Conservation (phyloP, 2,888 invertebrate genomes). For the Tenthredo livida region DNA sequence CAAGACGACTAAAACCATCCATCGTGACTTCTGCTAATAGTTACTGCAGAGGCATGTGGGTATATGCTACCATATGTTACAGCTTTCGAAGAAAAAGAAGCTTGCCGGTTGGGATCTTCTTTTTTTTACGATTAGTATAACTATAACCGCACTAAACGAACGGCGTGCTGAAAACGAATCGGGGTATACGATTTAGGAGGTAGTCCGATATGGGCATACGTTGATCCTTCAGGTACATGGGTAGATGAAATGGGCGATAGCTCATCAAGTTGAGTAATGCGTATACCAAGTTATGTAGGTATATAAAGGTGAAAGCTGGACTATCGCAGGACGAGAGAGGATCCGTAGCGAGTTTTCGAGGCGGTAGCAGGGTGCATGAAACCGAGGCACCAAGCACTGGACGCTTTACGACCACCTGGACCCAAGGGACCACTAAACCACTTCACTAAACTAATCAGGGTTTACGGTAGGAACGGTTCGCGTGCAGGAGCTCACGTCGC, state of each 20-base stretch:
- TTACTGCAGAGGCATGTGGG: too few relatives aligned
- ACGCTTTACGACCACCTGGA: conserved; percentile 56
- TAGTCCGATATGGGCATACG: neutral
- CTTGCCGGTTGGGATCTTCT: neutral
- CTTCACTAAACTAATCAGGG: conserved; percentile 69
- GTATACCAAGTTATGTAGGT: conserved; percentile 13
- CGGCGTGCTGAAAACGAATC: neutral
- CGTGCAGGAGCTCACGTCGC: conserved; percentile 46
- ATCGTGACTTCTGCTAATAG: too few relatives aligned
- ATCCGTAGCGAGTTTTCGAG: conserved; percentile 30
- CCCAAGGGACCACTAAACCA: conserved; percentile 63
- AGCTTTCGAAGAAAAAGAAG: neutral
- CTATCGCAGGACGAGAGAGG: conserved; percentile 14
- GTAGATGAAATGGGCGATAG: neutral
- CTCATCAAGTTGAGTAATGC: conserved; percentile 19
- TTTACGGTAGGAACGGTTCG: conserved; percentile 62
- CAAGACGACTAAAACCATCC: too few relatives aligned
- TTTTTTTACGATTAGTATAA: neutral
- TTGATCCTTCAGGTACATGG: neutral
- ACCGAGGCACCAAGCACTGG: conserved; percentile 19
- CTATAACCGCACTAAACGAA: conserved; percentile 2
- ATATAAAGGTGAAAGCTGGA: conserved; percentile 28
- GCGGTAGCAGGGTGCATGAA: neutral
- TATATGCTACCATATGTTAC: neutral
- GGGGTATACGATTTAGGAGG: neutral